phyloP scores from a whole-genome alignment of 2,797 vertebrate species.

The Gambelia wislizenii region DNA sequence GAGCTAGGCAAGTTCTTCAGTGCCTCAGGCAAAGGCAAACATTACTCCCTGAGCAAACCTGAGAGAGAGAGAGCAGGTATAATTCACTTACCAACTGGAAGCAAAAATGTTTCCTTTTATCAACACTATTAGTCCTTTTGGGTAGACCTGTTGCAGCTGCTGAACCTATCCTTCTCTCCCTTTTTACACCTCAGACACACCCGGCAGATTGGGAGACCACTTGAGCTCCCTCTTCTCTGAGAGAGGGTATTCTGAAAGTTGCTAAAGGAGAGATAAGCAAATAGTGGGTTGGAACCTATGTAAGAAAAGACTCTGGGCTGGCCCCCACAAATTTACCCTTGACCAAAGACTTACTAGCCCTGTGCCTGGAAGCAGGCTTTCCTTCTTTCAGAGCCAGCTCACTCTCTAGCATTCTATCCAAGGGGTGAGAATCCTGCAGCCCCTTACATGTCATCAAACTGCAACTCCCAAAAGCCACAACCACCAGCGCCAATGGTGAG shows the following conservation, averaged over 20 bases:
- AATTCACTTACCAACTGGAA: constrained; percentile 21
- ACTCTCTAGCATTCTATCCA: background rate
- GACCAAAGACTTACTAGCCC: no score
- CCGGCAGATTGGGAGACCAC: background rate
- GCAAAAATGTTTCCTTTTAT: constrained; percentile 20
- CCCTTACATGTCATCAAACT: no score
- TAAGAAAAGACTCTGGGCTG: background rate
- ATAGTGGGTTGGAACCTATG: background rate
- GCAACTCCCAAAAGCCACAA: no score
- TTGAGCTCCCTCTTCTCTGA: background rate
- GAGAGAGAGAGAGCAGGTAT: no score
- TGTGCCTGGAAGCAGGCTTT: background rate
- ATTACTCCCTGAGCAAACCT: constrained; percentile 20
- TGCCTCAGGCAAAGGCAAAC: constrained; percentile 29
- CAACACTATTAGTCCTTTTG: background rate
- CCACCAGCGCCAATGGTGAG: no score
- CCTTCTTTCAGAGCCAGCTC: background rate
- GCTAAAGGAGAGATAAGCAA: background rate
- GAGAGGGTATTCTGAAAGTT: background rate
- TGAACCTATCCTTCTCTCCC: background rate
- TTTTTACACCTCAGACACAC: background rate
- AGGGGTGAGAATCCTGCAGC: no score
- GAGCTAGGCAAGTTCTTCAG: constrained; percentile 1
- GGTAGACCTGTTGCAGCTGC: background rate
- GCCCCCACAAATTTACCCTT: background rate